Conservation (phyloP, 1,140 invertebrate species). For the Hypsibius dujardini region DNA sequence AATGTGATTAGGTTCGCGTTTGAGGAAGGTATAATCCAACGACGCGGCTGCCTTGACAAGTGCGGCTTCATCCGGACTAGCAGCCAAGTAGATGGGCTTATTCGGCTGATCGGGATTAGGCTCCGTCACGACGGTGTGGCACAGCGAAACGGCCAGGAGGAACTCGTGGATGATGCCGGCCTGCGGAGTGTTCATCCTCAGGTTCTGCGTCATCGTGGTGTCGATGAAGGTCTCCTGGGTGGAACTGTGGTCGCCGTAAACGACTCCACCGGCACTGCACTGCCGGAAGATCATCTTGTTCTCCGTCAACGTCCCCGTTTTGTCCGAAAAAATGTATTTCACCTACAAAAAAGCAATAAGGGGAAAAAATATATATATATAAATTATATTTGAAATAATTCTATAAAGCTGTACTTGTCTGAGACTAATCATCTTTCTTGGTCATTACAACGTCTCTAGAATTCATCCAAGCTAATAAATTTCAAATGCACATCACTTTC, state of each 20-base stretch:
- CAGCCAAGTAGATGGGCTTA: slow-evolving; percentile 60
- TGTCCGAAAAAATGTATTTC: slow-evolving; percentile 89
- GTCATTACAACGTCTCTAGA: no score
- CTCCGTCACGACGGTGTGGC: slow-evolving; percentile 68
- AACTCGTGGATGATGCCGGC: slow-evolving; percentile 60
- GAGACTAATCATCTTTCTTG: no score
- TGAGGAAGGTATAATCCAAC: slow-evolving; percentile 75
- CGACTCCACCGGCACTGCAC: slow-evolving; percentile 67
- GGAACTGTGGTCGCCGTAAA: slow-evolving; percentile 50
- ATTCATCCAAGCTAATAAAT: no score
- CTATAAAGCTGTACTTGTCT: no score
- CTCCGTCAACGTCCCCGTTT: slow-evolving; percentile 90
- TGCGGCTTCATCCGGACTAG: slow-evolving; percentile 86
- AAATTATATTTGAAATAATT: slow-evolving; percentile 11
- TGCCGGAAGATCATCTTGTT: slow-evolving; percentile 89
- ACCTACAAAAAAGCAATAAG: slow-evolving; percentile 39
- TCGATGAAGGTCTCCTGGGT: background rate
- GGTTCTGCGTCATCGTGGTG: slow-evolving; percentile 24
- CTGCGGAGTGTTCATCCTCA: slow-evolving; percentile 24
- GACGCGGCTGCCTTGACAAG: slow-evolving; percentile 71
- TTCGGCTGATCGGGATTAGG: slow-evolving; percentile 6
- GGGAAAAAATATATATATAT: background rate
- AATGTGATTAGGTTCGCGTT: slow-evolving; percentile 39
- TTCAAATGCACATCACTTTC: no score
- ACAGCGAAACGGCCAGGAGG: slow-evolving; percentile 71